phyloP scores from a whole-genome alignment of 1,140 invertebrate species.

The Ips nitidus region DNA sequence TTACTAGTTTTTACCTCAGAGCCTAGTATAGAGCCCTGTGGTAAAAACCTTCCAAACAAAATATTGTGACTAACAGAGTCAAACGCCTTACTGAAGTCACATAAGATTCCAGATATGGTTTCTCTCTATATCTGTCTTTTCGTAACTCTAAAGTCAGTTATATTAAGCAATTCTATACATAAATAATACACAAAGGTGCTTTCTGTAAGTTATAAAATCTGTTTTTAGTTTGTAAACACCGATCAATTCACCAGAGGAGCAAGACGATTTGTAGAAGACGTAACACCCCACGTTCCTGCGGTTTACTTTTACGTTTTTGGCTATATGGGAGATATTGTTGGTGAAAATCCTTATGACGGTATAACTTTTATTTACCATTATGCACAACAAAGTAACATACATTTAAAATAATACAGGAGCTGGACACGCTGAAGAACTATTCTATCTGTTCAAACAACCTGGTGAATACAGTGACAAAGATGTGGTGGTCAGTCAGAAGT shows the following conservation, averaged over 20 bases:
- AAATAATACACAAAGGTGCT: too few relatives aligned
- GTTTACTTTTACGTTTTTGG: conserved; percentile 33
- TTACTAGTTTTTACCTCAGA: too few relatives aligned
- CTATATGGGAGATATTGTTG: conserved; percentile 16
- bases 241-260: conserved; percentile 22
- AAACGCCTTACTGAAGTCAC: neutral
- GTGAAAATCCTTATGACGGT: conserved; percentile 14
- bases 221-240: conserved; percentile 21
- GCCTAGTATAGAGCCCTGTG: too few relatives aligned
- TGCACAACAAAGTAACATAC: neutral
- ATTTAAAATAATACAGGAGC: conserved; percentile 10
- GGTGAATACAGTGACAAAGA: conserved; percentile 16
- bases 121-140: neutral
- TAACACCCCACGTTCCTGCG: neutral
- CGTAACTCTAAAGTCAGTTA: neutral
- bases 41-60: too few relatives aligned
- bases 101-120: neutral
- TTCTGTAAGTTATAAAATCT: neutral
- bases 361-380: neutral
- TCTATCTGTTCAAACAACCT: conserved; percentile 21
- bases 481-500: conserved; percentile 6
- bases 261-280: conserved; percentile 9
- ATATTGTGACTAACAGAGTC: too few relatives aligned
- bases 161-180: too few relatives aligned
- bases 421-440: conserved; percentile 30